Conservation (phyloP, 2,113 vertebrate species). For the Sialia sialis region DNA sequence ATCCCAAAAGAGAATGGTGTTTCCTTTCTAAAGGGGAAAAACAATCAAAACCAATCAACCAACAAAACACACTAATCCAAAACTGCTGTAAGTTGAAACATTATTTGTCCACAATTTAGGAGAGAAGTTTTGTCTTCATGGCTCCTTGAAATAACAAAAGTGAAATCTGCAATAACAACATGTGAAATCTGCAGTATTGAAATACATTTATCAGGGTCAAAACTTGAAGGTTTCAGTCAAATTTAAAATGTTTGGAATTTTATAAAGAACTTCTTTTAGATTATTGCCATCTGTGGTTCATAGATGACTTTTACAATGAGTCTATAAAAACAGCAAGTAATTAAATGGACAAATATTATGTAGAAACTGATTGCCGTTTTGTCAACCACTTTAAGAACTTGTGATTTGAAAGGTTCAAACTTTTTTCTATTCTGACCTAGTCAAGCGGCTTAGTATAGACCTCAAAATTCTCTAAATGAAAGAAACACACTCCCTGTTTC, state of each 20-base stretch:
- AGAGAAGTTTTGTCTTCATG: neutral
- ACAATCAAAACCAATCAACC: neutral
- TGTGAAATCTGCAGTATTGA: neutral
- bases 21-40: neutral
- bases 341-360: neutral
- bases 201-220: neutral
- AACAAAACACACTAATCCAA: neutral
- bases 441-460: neutral
- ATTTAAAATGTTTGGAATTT: neutral
- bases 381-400: neutral
- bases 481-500: neutral
- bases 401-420: fast-evolving
- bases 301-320: neutral
- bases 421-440: neutral
- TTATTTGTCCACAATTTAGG: neutral
- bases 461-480: neutral
- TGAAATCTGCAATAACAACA: no score
- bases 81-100: neutral
- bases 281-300: neutral
- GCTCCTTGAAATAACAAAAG: neutral
- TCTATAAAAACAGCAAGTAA: neutral
- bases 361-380: neutral
- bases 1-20: neutral
- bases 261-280: neutral
- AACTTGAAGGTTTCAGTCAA: neutral